Base-by-base conservation (phyloP, 2,888 invertebrate species). In the Platynereis dumerilii region DNA sequence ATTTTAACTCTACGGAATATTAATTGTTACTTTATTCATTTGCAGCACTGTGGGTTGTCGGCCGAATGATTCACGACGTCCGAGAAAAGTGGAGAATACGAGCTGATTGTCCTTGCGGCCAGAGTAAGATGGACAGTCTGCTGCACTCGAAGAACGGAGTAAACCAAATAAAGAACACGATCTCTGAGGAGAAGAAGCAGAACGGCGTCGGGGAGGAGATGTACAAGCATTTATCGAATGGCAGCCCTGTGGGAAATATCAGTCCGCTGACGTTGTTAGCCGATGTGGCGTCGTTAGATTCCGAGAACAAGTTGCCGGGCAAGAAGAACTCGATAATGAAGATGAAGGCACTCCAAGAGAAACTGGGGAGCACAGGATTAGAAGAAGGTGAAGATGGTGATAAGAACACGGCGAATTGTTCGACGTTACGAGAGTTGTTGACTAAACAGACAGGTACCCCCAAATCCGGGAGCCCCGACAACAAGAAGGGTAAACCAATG, bases 51-150 rank as follows among this genome's bases (percentile, higher is more conserved):
- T 83, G 81, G 81, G 80, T 81, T 56, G 76, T 85, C 3, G 82
- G 84, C 20, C 87, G 89, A 65, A 87, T 91, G 65, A 87, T 92
- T 64, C 95, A 96, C 83, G 90, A 91, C 53, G 88, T 91, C 70
- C 88, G 95, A 28, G 87, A 89, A 1, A 86, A 91, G 73, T 94
- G 92, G 91, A 88, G 89, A 66, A 91, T 96, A 73, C 89, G 91
- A 17, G 88, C 90, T 74, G 88, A 88, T 69, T 92, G 92, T 75
- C 88, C 87, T 2, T 95, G 94, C 84, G 76, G 75, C 29, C 79
- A 77, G 57, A 63, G 34, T 22, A 65, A 65, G 39, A 12, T 53
- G 28, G 59, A 58, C 17, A 15, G 28, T 29, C 42, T 72, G 28
- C 66, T 69, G 42, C 74, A 71, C 5, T 42, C 61, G 1, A 54